Conservation (phyloP, 2,113 vertebrate species). For the Epinephelus lanceolatus region DNA sequence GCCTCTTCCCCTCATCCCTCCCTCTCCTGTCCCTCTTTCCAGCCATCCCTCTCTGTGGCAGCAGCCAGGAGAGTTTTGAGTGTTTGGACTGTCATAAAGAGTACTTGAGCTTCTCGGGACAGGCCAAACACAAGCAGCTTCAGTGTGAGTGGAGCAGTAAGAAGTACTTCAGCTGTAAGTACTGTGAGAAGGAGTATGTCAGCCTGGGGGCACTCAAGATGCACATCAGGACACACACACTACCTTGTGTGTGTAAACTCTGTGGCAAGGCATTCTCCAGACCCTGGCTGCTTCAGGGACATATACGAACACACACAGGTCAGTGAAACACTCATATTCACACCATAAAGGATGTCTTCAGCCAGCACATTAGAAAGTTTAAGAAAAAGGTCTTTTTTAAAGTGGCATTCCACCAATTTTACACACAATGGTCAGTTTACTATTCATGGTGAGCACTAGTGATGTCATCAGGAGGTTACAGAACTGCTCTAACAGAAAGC, state of each 20-base stretch:
- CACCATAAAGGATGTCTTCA: background rate
- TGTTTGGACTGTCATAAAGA: constrained; percentile 45
- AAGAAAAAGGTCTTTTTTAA: too few relatives aligned
- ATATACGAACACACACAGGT: constrained; percentile 61
- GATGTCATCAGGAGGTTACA: too few relatives aligned
- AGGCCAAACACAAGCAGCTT: constrained; percentile 31
- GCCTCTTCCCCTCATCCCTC: background rate
- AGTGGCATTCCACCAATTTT: too few relatives aligned
- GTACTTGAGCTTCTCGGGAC: constrained; percentile 25
- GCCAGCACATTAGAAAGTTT: too few relatives aligned
- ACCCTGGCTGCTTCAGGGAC: constrained; percentile 63
- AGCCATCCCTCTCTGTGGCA: background rate
- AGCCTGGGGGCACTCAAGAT: constrained; percentile 60
- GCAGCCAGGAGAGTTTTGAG: constrained; percentile 9
- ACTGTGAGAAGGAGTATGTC: constrained; percentile 59
- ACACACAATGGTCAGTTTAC: too few relatives aligned
- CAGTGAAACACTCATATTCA: constrained; percentile 13
- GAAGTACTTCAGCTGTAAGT: constrained; percentile 58
- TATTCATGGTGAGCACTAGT: too few relatives aligned
- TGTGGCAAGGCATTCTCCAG: constrained; percentile 67
- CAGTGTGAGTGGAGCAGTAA: constrained; percentile 46
- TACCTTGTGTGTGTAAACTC: constrained; percentile 61
- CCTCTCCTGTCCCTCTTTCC: constrained; percentile 45
- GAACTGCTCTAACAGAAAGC: too few relatives aligned
- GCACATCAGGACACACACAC: constrained; percentile 65